Evolutionary conservation across 2,113 vertebrate species (phyloP), one percentile per base, ranked within the genome.

Genomic region (Poeciliopsis turrubarensis): DNA sequence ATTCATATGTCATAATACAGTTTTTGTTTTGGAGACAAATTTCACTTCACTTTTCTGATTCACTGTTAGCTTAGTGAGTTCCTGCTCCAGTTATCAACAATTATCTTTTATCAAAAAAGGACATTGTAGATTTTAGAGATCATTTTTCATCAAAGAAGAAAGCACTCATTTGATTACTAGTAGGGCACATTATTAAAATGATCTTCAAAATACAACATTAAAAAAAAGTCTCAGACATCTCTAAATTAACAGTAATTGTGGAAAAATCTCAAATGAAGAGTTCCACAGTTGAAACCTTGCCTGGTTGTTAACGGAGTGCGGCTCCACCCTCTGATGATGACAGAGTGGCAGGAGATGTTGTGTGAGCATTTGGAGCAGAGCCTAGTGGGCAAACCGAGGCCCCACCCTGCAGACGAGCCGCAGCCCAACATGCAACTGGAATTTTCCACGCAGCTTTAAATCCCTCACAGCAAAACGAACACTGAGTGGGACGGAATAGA

Each of bases 321-420:
- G 47, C 76, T 79, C 84, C 80, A 22, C 80, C 75, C 69, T 70
- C 31, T 19, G 65, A 25, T 13, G 31, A 26, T 51, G 26, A 51
- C 68, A 54, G 51, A 54, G 44, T 47, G 68, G 75, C 72, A 79
- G 75, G 37, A 29, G 72, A 68, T 78, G 10, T 75, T 27, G 60
- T 22, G 66, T 60, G n/a, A 61, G 17, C 27, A 29, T 1, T 29
- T 54, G 54, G 77, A 72, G 29, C 60, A 13, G 29, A 76, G 73
- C 73, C 61, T 1, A 54, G 39, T 5, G 72, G 71, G 77, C 77
- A 72, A 72, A 80, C 68, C 15, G 64, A 19, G 34, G 60, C 85
- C 73, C 85, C 81, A 65, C 82, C 85, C 82, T 65, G 75, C 54
- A 57, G 54, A 41, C 65, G 0, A 0, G 17, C 27, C 7, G 25